A percentile compares a stretch with the other conserved stretches of the same genome.
Evolutionary conservation across 1,140 invertebrate genomes (phyloP).

Genomic region (Cyphomyrmex costatus): DNA sequence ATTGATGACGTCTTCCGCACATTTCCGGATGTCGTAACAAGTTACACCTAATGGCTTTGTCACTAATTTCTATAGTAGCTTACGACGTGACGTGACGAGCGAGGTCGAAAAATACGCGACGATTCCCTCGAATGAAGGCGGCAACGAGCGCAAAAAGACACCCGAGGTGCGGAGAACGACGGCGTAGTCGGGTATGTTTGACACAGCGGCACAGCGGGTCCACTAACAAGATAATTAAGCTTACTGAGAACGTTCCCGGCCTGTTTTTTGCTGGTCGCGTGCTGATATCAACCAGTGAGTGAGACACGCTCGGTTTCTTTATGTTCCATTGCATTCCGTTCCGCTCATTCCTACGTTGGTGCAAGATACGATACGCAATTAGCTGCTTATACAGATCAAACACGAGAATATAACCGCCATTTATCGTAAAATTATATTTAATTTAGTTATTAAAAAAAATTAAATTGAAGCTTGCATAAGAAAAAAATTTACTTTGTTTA

Average conservation of each 20-base stretch:
- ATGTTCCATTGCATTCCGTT: conserved; percentile 33
- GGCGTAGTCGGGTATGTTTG: conserved; percentile 39
- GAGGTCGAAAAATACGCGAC: conserved; percentile 54
- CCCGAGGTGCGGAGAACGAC: conserved; percentile 53
- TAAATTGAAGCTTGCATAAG: neutral
- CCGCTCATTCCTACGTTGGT: conserved; percentile 10
- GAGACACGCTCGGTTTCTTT: conserved; percentile 46
- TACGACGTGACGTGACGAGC: conserved; percentile 38
- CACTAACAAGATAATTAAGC: conserved; percentile 83
- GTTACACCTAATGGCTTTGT: conserved; percentile 46
- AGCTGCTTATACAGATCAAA: neutral
- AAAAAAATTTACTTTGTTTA: neutral
- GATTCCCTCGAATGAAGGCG: conserved; percentile 41
- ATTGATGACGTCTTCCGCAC: conserved; percentile 15
- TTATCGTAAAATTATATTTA: conserved; percentile 15
- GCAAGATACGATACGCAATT: conserved; percentile 33
- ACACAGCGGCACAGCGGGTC: conserved; percentile 67
- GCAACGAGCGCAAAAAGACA: conserved; percentile 50
- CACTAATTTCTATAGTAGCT: conserved; percentile 33
- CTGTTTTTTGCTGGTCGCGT: conserved; percentile 81
- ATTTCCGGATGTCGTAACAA: conserved; percentile 42
- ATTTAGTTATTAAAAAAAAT: neutral
- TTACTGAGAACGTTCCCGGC: conserved; percentile 76
- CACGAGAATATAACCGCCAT: conserved; percentile 2
- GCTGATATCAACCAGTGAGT: conserved; percentile 78